Conservation (phyloP, 2,888 invertebrate genomes). For the Macrophya alboannulata region DNA sequence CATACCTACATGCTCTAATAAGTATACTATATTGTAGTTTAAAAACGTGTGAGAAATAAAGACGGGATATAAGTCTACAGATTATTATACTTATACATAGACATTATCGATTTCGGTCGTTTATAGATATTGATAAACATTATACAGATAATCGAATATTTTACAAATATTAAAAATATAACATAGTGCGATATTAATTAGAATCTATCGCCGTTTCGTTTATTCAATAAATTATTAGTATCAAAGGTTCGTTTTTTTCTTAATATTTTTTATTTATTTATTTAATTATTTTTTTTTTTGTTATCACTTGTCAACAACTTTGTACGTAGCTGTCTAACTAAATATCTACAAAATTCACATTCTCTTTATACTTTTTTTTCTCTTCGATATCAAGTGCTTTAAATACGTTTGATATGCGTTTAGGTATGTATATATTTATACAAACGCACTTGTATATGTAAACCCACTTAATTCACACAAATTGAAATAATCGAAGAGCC, state of each 20-base stretch:
- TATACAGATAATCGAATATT: background rate
- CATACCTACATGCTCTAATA: background rate
- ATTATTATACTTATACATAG: background rate
- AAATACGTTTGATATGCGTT: no score
- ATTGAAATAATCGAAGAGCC: background rate
- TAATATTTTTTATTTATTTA: no score
- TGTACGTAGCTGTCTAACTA: conserved; percentile 2
- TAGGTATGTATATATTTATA: background rate
- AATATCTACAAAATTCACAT: background rate
- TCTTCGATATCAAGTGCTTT: background rate
- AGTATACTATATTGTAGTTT: background rate
- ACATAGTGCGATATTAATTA: background rate
- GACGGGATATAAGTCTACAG: background rate
- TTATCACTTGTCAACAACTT: conserved; percentile 4
- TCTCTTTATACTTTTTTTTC: background rate
- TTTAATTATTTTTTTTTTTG: background rate
- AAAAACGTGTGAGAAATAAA: background rate
- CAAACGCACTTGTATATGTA: no score
- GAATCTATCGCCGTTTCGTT: background rate
- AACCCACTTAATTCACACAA: background rate
- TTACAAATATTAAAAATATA: background rate
- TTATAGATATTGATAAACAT: background rate
- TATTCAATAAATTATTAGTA: conserved; percentile 14
- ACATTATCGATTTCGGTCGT: background rate
- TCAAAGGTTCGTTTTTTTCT: background rate